Conservation (phyloP, 1,140 invertebrate genomes). For the Cydia pomonella region DNA sequence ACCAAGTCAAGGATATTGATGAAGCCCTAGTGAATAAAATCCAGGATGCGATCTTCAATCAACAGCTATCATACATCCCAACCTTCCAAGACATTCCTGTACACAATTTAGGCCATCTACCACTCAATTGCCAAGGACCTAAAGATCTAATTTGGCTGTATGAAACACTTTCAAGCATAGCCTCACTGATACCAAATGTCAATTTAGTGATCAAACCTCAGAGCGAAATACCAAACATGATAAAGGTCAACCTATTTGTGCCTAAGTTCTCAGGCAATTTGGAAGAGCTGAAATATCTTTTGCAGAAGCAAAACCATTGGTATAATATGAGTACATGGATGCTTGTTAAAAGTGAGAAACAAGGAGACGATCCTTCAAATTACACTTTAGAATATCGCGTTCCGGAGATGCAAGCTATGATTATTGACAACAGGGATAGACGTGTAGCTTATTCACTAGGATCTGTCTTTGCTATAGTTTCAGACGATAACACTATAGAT, state of each 20-base stretch:
- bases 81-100: not conserved
- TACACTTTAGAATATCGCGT: slow-evolving; percentile 6
- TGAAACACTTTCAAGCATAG: slow-evolving; percentile 2
- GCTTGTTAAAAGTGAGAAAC: slow-evolving; percentile 16
- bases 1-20: not conserved
- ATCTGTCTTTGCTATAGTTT: not conserved
- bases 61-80: not conserved
- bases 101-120: slow-evolving; percentile 12
- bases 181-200: not conserved
- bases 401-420: slow-evolving; percentile 6
- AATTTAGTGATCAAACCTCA: slow-evolving; percentile 3
- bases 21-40: not conserved
- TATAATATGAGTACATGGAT: slow-evolving; percentile 7
- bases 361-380: slow-evolving; percentile 13
- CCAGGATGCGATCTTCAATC: not conserved
- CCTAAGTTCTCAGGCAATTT: slow-evolving; percentile 6
- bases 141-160: slow-evolving; percentile 8
- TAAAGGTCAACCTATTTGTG: slow-evolving; percentile 3
- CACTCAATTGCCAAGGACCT: slow-evolving; percentile 1
- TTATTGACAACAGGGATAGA: slow-evolving; percentile 13
- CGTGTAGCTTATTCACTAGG: slow-evolving; percentile 19
- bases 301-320: slow-evolving; percentile 22
- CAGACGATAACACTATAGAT: not conserved
- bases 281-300: slow-evolving; percentile 7
- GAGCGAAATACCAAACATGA: not conserved